Conservation (phyloP, 2,888 invertebrate species). For the Cataglyphis livida region DNA sequence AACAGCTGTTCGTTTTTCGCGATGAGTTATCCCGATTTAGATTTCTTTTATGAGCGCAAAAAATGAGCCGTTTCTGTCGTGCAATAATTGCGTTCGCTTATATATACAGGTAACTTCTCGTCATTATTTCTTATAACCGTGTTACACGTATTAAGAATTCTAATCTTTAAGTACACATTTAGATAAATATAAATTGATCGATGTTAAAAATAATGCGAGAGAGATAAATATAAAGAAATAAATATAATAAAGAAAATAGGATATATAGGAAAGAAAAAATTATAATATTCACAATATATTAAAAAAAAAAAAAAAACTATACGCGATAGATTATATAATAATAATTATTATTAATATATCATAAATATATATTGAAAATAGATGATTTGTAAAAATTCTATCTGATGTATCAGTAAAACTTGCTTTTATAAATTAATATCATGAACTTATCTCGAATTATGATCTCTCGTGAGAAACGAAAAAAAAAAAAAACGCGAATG, state of each 20-base stretch:
- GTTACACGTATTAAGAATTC: background rate
- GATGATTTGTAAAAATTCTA: background rate
- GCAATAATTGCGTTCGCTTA: slow-evolving; percentile 22
- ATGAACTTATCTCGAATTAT: background rate
- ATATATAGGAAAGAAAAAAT: too few relatives aligned
- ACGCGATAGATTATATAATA: background rate
- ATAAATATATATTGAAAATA: background rate
- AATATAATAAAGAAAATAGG: background rate
- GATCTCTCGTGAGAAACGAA: background rate
- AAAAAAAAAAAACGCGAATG: slow-evolving; percentile 19
- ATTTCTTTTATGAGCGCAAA: slow-evolving; percentile 23
- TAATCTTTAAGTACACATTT: background rate
- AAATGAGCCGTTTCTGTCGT: background rate
- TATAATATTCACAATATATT: too few relatives aligned
- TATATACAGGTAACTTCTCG: background rate
- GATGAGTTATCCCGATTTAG: slow-evolving; percentile 42
- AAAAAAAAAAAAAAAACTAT: too few relatives aligned
- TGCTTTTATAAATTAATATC: background rate
- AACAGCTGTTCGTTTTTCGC: slow-evolving; percentile 70
- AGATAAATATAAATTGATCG: background rate
- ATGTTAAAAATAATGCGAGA: background rate
- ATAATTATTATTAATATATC: background rate
- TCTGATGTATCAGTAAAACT: background rate
- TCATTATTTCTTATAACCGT: background rate
- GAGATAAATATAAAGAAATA: background rate